Evolutionary conservation across 1,140 invertebrate genomes (phyloP), one percentile per base, ranked within the genome.

Genomic region (Wasmannia auropunctata): DNA sequence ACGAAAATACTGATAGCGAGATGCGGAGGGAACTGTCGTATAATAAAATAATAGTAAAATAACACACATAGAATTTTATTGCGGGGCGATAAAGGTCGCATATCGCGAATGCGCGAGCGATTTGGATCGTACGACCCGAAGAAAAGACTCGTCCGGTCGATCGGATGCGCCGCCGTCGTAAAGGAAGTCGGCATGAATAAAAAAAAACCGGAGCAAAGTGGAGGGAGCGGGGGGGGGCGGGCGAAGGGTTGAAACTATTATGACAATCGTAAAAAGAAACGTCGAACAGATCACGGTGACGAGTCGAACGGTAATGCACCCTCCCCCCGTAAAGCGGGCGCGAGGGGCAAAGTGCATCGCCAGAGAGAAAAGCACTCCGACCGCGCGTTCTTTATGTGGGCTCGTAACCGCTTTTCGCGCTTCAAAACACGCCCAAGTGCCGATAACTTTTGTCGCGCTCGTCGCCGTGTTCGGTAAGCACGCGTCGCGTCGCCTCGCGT

Each of bases 201-300:
- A 58, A 67, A 65, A 46, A 3, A n/a, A n/a, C n/a, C n/a, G 25
- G 16, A 22, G 22, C 34, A 51, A 67, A 81, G 69, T 16, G 31
- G 22, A 28, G 43, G 25, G 16, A n/a, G n/a, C n/a, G n/a, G 16
- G 25, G 16, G 10, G 25, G 40, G 70, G 34, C 40, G 72, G 34
- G 19, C n/a, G n/a, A 72, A 65, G 63, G 19, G 76, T 56, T 79
- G 31, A 72, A 85, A 87, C 75, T 58, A 86, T 87, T 74, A 80
- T 65, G 65, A 85, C 65, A 72, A 77, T 79, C 84, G 67, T 87
- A 86, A 87, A 87, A 77, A 63, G 81, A 85, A 62, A 85, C 31
- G 58, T 51, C 54, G 74, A 77, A 37, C 40, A 51, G 56, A 85
- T 79, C 70, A 63, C 43, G 19, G 74, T 77, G 81, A 76, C 40